Percentiles rank a stretch among this genome's conserved stretches.
phyloP scores from a whole-genome alignment of 2,888 invertebrate species.

The Meteorus cinctellus region DNA sequence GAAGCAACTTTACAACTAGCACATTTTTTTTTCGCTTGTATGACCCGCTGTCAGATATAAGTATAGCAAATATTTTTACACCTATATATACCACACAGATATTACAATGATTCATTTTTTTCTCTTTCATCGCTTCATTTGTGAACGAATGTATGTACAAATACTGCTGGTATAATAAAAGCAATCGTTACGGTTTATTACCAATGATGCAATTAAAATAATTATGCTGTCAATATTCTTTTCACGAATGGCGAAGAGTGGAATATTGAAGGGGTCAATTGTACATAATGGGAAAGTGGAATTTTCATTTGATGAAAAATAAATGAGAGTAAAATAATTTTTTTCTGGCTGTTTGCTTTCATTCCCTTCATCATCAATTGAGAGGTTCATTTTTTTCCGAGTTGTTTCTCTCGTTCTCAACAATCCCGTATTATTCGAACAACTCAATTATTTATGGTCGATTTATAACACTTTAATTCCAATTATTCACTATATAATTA shows the following conservation, averaged over 20 bases:
- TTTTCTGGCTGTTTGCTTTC: not conserved
- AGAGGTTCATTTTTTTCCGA: not conserved
- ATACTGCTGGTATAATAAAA: not conserved
- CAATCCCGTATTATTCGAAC: not conserved
- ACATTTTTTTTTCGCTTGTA: constrained; percentile 12
- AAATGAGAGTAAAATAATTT: not conserved
- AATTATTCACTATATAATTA: constrained; percentile 25
- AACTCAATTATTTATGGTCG: constrained; percentile 24
- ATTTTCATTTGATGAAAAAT: not conserved
- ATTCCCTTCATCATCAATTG: not conserved
- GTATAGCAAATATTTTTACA: constrained; percentile 3
- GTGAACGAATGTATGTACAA: not conserved
- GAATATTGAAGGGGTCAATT: not conserved
- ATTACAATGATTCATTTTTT: not conserved
- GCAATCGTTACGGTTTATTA: not conserved
- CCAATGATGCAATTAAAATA: not conserved
- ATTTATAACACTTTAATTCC: constrained; percentile 24
- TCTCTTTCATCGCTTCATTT: constrained; percentile 19
- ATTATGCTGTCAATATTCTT: not conserved
- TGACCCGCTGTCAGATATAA: not conserved
- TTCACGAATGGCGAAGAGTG: not conserved
- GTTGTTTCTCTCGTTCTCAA: not conserved
- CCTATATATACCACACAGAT: not conserved
- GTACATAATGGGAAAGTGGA: not conserved
- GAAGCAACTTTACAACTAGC: not conserved